Percentiles rank a stretch among this genome's conserved stretches.
These are phyloP conservation scores for Mesoclemmys tuberculata DNA, from an alignment of 2,113 vertebrate genomes.

Conservation along the genomic window DNA sequence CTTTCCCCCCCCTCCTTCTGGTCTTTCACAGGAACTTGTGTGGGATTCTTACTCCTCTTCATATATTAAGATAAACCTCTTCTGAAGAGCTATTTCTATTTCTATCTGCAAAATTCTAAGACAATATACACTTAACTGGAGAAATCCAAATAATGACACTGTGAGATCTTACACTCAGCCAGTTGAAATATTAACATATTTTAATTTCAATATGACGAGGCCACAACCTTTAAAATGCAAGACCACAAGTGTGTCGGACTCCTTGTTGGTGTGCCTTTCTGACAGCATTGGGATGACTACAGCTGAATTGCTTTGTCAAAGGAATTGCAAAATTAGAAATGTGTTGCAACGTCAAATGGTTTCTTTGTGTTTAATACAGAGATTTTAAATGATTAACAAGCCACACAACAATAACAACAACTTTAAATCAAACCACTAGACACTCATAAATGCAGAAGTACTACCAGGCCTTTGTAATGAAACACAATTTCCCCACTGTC, in stretches of 20 bases:
- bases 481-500: not conserved
- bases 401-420: not conserved
- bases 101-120: not conserved
- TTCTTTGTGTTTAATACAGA: not conserved
- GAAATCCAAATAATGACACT: not conserved
- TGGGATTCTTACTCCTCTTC: not conserved
- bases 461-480: slow-evolving; percentile 15
- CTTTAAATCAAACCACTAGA: not conserved
- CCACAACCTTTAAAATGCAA: not conserved
- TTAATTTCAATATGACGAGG: not conserved
- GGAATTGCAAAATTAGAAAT: not conserved
- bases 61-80: not conserved
- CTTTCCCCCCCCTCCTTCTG: accelerated
- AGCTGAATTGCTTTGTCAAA: not conserved
- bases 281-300: not conserved
- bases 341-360: not conserved
- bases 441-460: not conserved
- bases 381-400: not conserved
- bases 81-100: not conserved
- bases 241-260: not conserved
- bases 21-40: not conserved
- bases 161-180: not conserved
- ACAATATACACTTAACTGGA: accelerated
- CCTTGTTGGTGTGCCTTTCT: not conserved
- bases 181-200: not conserved